Evolutionary conservation across 2,113 vertebrate species (phyloP).

Genomic region (Grantiella picta): DNA sequence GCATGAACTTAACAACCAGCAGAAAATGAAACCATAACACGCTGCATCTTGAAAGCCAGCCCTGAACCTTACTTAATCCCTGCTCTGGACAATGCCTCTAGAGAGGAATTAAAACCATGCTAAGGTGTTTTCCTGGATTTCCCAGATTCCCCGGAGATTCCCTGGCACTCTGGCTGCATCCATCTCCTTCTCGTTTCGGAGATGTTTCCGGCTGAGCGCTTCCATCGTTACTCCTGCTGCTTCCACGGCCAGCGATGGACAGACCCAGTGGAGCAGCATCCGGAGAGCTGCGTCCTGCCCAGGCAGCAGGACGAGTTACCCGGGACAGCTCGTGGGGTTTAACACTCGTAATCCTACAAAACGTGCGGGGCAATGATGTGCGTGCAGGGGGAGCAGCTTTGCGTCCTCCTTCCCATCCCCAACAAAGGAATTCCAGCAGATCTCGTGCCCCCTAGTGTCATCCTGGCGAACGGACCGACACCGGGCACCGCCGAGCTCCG

Average conservation of each 20-base stretch:
- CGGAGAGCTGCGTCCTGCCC: accelerated
- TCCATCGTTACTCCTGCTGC: neutral
- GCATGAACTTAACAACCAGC: neutral
- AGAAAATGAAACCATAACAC: conserved; percentile 14
- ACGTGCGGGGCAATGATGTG: neutral
- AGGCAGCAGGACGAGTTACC: neutral
- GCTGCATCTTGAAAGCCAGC: neutral
- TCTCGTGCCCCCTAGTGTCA: conserved; percentile 62
- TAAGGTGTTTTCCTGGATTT: conserved; percentile 40
- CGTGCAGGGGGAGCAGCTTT: neutral
- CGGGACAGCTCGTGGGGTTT: neutral
- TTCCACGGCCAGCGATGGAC: accelerated
- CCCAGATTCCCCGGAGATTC: neutral
- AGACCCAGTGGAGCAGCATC: neutral
- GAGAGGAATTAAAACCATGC: conserved; percentile 8
- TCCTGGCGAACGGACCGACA: neutral
- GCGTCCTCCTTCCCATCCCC: neutral
- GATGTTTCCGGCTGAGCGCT: neutral
- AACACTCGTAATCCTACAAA: neutral
- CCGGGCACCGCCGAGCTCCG: neutral
- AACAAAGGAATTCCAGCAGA: conserved; percentile 47
- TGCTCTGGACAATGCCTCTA: neutral
- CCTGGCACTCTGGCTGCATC: neutral
- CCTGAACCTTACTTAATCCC: neutral
- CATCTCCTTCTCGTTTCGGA: neutral